Conservation (phyloP, 2,888 invertebrate species). For the Acleris literana region DNA sequence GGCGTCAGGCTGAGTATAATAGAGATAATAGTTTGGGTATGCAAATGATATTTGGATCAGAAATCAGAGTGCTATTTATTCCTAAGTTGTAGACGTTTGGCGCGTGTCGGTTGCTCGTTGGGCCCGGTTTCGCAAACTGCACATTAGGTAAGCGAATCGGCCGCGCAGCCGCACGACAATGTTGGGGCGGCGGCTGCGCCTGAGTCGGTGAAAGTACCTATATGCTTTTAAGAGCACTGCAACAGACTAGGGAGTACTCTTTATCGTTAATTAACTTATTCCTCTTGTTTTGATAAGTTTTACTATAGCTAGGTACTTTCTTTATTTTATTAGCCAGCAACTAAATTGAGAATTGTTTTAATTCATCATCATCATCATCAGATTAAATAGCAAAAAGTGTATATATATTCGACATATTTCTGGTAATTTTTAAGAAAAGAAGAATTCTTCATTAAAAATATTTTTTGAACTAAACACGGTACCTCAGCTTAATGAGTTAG, state of each 20-base stretch:
- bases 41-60: slow-evolving; percentile 23
- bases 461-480: too few species aligned
- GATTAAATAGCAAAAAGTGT: too few species aligned
- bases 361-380: too few species aligned
- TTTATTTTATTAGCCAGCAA: background rate
- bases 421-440: too few species aligned
- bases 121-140: slow-evolving; percentile 70
- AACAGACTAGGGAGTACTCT: slow-evolving; percentile 54
- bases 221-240: slow-evolving; percentile 45
- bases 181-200: slow-evolving; percentile 57
- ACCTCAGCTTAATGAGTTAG: too few species aligned
- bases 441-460: too few species aligned
- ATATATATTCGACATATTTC: too few species aligned
- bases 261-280: slow-evolving; percentile 44
- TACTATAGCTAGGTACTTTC: too few species aligned
- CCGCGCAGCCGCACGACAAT: slow-evolving; percentile 69
- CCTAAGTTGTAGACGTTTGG: slow-evolving; percentile 52
- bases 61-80: slow-evolving; percentile 44
- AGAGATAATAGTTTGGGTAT: slow-evolving; percentile 6
- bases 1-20: background rate
- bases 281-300: slow-evolving; percentile 28
- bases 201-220: slow-evolving; percentile 69
- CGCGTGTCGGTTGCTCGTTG: slow-evolving; percentile 55
- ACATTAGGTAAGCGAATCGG: slow-evolving; percentile 75
- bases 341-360: too few species aligned